Evolutionary conservation across 2,113 vertebrate species (phyloP).

Genomic region (Orycteropus afer): DNA sequence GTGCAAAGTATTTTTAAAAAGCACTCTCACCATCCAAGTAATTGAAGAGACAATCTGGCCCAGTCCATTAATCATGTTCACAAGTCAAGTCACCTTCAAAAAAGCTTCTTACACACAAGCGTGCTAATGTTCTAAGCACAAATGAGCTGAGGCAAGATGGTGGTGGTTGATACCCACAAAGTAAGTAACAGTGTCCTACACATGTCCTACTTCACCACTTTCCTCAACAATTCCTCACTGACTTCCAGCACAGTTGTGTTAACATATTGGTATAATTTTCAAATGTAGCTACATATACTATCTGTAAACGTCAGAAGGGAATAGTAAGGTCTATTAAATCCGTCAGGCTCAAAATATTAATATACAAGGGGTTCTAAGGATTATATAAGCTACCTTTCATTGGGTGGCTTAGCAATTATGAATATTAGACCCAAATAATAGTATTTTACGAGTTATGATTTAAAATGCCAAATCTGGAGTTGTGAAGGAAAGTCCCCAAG

Average conservation of each 20-base stretch:
- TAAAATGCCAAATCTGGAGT: background rate
- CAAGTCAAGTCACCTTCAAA: conserved; percentile 5
- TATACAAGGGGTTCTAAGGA: background rate
- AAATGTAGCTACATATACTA: conserved; percentile 13
- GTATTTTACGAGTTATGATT: conserved; percentile 18
- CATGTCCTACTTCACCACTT: background rate
- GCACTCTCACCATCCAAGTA: background rate
- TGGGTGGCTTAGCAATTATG: conserved; percentile 18
- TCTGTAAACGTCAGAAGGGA: conserved; percentile 51
- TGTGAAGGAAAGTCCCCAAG: background rate
- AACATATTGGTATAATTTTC: conserved; percentile 45
- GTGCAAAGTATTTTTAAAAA: background rate
- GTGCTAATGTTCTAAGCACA: conserved; percentile 30
- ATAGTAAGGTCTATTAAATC: conserved; percentile 4
- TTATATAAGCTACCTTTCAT: background rate
- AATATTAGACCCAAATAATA: background rate
- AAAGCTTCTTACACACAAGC: background rate
- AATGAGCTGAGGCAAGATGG: conserved; percentile 33
- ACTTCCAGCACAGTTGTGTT: background rate
- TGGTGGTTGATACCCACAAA: background rate
- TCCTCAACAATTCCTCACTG: conserved; percentile 27
- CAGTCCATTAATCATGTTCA: conserved; percentile 15
- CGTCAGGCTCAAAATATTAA: conserved; percentile 26
- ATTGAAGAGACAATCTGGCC: background rate
- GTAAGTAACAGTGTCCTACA: background rate